These are phyloP conservation scores for Elgonia sp. DNA, from an alignment of 2,888 invertebrate species.

Conservation along the genomic window DNA sequence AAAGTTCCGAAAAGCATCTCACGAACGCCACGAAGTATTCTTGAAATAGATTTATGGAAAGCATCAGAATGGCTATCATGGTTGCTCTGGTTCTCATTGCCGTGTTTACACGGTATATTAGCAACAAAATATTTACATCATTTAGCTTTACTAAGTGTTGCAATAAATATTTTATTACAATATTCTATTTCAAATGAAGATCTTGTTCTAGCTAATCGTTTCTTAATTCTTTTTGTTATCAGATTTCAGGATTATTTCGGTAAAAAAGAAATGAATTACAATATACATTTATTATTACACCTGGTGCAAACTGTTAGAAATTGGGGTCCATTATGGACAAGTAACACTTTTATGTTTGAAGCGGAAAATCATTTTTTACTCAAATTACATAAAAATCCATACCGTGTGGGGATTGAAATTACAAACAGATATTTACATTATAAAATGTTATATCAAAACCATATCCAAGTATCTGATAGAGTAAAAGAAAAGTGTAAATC, in stretches of 20 bases:
- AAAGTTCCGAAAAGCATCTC: background rate
- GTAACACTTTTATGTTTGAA: slow-evolving; percentile 61
- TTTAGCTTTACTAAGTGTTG: slow-evolving; percentile 13
- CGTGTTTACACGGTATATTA: slow-evolving; percentile 53
- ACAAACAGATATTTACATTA: background rate
- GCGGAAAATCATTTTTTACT: slow-evolving; percentile 57
- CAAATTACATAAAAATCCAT: slow-evolving; percentile 38
- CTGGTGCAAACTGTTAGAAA: slow-evolving; percentile 40
- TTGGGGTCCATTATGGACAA: slow-evolving; percentile 61
- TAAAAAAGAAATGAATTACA: slow-evolving; percentile 36
- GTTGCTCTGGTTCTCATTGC: slow-evolving; percentile 54
- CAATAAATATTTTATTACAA: background rate
- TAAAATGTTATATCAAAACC: too few relatives aligned
- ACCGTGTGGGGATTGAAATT: slow-evolving; percentile 41
- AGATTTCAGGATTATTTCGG: slow-evolving; percentile 38
- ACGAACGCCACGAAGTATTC: background rate
- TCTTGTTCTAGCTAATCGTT: background rate
- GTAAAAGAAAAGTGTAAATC: too few relatives aligned
- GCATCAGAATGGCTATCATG: slow-evolving; percentile 52
- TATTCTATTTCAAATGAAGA: background rate
- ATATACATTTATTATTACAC: slow-evolving; percentile 60
- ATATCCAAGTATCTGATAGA: too few relatives aligned
- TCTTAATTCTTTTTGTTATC: background rate
- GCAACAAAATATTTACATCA: slow-evolving; percentile 66
- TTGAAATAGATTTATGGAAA: background rate